Evolutionary conservation across 2,797 vertebrate genomes (phyloP), one percentile per base, ranked within the genome.

Genomic region (Triplophysa yarkandensis): DNA sequence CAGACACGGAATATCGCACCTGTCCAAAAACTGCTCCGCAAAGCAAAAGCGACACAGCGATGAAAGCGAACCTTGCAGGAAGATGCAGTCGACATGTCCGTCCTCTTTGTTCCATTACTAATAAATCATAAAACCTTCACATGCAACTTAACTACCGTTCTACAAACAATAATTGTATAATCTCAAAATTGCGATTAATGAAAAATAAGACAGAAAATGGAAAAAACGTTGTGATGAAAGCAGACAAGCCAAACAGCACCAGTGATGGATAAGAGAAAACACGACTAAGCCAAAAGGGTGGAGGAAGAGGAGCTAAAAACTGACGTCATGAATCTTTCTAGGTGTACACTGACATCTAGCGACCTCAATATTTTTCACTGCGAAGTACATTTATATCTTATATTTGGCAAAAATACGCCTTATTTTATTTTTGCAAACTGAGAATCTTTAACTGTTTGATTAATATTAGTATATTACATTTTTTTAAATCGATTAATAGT

Each of bases 1-100:
- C 93, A 0, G 75, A 70, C 43, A 93, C 68, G 0, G 89, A 86
- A 74, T 91, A 94, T 60, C 83, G 82, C 19, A 91, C 81, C 68
- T 92, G 91, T 30, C 81, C 80, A 0, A 73, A 83, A 88, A 79
- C 0, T 84, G 46, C 36, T 34, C 52, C 67, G 4, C 76, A 52
- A 43, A 84, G 81, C 41, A 75, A 14, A 71, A 75, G 4, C 46
- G 70, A 76, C 80, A 17, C n/a, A 72, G 76, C 30, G 74, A 84
- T 32, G 36, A 68, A 41, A 6, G 19, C 0, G 14, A 85, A 19
- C 52, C 63, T 54, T 3, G 19, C 11, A 52, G 16, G 13, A 32
- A 30, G 43, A 50, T 48, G 55, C 57, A 54, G 58, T 74, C 77
- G 65, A 60, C 70, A 25, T 23, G 27, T 16, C 41, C 2, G n/a